Conservation (phyloP, 2,888 invertebrate species). For the Drosophila diplacantha region DNA sequence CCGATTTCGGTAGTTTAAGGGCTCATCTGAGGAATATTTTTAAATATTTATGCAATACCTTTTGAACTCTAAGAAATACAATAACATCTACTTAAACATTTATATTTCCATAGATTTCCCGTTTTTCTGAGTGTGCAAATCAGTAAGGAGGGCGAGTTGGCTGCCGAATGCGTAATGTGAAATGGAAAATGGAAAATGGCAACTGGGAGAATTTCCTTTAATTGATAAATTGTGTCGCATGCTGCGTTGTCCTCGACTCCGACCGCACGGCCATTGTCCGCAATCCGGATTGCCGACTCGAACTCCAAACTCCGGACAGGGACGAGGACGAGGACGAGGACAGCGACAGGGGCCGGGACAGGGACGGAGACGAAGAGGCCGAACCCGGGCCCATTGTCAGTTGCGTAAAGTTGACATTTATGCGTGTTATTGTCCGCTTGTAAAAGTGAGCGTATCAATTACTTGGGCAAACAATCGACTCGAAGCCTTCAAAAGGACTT, state of each 20-base stretch:
- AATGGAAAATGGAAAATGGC: constrained; percentile 16
- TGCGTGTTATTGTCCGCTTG: constrained; percentile 51
- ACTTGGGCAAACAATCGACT: constrained; percentile 66
- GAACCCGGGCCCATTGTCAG: constrained; percentile 45
- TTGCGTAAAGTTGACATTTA: constrained; percentile 67
- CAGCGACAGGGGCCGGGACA: not conserved
- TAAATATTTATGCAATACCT: not conserved
- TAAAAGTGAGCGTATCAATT: constrained; percentile 65
- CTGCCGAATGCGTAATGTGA: constrained; percentile 6
- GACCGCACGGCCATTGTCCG: constrained; percentile 38
- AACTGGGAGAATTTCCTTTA: constrained; percentile 40
- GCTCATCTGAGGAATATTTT: too few relatives aligned
- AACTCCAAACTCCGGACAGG: constrained; percentile 10
- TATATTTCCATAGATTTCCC: not conserved
- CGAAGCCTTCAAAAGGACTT: constrained; percentile 48
- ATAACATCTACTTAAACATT: not conserved
- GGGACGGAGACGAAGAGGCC: constrained; percentile 15
- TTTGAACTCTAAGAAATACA: not conserved
- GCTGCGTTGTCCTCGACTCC: constrained; percentile 55
- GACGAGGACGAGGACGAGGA: constrained; percentile 4
- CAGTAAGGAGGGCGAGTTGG: not conserved
- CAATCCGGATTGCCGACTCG: constrained; percentile 12
- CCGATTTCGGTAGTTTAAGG: too few relatives aligned
- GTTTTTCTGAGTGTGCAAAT: not conserved
- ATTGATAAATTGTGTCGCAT: constrained; percentile 70